Evolutionary conservation across 2,113 vertebrate genomes (phyloP).

Genomic region (Podiceps cristatus): DNA sequence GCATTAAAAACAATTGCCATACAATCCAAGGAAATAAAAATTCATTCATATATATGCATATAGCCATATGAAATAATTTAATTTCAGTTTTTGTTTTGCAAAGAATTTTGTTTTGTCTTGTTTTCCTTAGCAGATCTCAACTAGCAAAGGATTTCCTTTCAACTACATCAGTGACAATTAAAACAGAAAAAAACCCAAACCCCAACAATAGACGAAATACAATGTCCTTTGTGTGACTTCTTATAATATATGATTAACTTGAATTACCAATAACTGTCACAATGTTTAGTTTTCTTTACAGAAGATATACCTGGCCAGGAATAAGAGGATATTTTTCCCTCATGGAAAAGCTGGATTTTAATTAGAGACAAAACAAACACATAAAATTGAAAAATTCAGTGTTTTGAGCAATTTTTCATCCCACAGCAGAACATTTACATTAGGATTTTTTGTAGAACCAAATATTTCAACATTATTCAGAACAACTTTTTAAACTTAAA

Average conservation of each 20-base stretch:
- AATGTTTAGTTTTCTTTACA: not conserved
- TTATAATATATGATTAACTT: not conserved
- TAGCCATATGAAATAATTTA: fast-evolving
- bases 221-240: not conserved
- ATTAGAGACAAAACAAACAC: not conserved
- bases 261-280: not conserved
- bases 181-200: not conserved
- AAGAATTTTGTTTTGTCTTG: not conserved
- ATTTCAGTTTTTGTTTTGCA: not conserved
- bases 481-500: not conserved
- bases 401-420: not conserved
- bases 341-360: not conserved
- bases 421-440: not conserved
- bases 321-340: fast-evolving
- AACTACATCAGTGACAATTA: not conserved
- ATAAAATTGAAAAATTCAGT: not conserved
- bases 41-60: not conserved
- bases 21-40: not conserved
- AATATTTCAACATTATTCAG: not conserved
- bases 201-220: not conserved
- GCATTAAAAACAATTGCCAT: not conserved
- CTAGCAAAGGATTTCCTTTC: not conserved
- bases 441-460: not conserved
- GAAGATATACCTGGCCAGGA: not conserved
- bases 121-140: not conserved